Percentiles rank a stretch among this genome's conserved stretches.
Conservation (phyloP, 2,888 invertebrate genomes). For the Spodoptera exigua region DNA sequence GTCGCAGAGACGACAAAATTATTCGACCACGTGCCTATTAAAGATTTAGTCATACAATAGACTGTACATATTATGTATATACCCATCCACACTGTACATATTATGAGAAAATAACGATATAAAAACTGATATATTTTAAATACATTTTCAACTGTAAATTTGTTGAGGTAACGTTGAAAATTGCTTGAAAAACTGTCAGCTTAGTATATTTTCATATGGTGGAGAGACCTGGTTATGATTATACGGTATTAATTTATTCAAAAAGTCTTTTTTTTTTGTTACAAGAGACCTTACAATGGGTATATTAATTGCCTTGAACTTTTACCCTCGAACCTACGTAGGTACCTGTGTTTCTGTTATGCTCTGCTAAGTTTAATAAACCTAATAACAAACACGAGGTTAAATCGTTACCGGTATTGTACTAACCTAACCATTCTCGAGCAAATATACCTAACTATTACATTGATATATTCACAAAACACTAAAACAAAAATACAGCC, state of each 20-base stretch:
- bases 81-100: background rate
- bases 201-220: too few relatives aligned
- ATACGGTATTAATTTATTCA: slow-evolving; percentile 3
- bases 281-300: slow-evolving; percentile 11
- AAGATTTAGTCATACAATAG: slow-evolving; percentile 69
- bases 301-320: slow-evolving; percentile 33
- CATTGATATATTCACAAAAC: slow-evolving; percentile 6
- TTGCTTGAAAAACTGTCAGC: too few relatives aligned
- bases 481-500: background rate
- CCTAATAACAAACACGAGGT: slow-evolving; percentile 4
- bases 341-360: background rate
- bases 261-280: slow-evolving; percentile 5
- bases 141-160: too few relatives aligned
- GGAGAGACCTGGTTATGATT: too few relatives aligned
- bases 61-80: background rate
- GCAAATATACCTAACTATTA: slow-evolving; percentile 18
- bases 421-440: slow-evolving; percentile 25
- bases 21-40: slow-evolving; percentile 73
- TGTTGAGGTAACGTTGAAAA: too few relatives aligned
- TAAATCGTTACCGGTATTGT: slow-evolving; percentile 21
- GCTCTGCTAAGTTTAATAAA: slow-evolving; percentile 12
- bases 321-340: slow-evolving; percentile 6
- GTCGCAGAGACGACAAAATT: slow-evolving; percentile 72
- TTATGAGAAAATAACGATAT: too few relatives aligned
- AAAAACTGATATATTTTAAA: too few relatives aligned